These are phyloP conservation scores for Lampris incognitus DNA, from an alignment of 2,113 vertebrate genomes.

Conservation along the genomic window DNA sequence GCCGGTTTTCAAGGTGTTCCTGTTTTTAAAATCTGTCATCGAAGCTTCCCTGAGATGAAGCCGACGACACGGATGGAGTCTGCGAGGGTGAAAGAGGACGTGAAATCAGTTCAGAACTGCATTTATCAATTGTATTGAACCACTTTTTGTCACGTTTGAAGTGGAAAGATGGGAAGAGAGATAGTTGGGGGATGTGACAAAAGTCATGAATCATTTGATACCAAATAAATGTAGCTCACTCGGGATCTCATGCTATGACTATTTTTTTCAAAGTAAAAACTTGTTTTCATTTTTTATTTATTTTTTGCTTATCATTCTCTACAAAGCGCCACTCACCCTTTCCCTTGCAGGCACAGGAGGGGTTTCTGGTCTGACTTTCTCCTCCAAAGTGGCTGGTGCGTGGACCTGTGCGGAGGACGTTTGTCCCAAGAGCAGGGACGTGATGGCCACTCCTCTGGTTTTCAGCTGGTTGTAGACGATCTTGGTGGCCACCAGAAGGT, in stretches of 20 bases:
- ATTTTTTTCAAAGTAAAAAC: neutral
- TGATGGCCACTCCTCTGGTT: slow-evolving; percentile 80
- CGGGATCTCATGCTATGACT: too few relatives aligned
- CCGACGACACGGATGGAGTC: slow-evolving; percentile 69
- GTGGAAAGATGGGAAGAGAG: too few relatives aligned
- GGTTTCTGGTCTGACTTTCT: slow-evolving; percentile 27
- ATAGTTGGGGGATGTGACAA: too few relatives aligned
- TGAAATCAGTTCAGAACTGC: neutral
- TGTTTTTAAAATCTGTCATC: slow-evolving; percentile 74
- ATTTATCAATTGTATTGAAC: neutral
- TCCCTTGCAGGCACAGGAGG: slow-evolving; percentile 44
- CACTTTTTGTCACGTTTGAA: neutral
- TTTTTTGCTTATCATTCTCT: neutral
- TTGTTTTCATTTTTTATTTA: neutral
- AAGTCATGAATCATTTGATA: too few relatives aligned
- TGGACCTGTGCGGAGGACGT: slow-evolving; percentile 31
- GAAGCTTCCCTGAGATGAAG: slow-evolving; percentile 42
- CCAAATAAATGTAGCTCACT: too few relatives aligned
- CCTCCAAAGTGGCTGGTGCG: slow-evolving; percentile 10
- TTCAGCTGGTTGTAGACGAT: slow-evolving; percentile 84
- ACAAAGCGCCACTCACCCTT: slow-evolving; percentile 69
- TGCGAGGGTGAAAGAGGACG: slow-evolving; percentile 49
- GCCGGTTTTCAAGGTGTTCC: neutral
- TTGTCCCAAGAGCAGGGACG: slow-evolving; percentile 68
- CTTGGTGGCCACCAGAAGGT: slow-evolving; percentile 85